A percentile compares a stretch with the other conserved stretches of the same genome.
These are phyloP conservation scores for Antennarius maculatus DNA, from an alignment of 2,797 vertebrate genomes.

Conservation along the genomic window DNA sequence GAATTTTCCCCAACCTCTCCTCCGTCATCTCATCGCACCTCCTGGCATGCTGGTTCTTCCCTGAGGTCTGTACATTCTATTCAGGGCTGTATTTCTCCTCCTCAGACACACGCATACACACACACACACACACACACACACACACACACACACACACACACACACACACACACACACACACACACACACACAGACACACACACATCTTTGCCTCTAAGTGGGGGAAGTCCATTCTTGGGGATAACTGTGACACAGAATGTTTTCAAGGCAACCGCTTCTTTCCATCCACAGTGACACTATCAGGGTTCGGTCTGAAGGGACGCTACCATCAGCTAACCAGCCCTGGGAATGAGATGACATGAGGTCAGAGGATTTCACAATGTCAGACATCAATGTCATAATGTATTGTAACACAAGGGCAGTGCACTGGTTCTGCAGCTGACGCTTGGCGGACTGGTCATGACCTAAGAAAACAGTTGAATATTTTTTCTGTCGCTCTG, in stretches of 20 bases:
- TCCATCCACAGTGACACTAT: conserved; percentile 69
- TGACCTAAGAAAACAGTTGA: not conserved
- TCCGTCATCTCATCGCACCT: conserved; percentile 42
- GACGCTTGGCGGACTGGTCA: not conserved
- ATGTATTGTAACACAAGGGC: not conserved
- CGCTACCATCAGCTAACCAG: conserved; percentile 73
- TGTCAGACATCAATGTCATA: conserved; percentile 9
- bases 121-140: conserved; percentile 46
- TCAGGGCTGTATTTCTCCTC: conserved; percentile 65
- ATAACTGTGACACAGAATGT: conserved; percentile 76
- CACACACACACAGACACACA: conserved; percentile 49
- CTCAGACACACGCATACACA: conserved; percentile 51
- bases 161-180: conserved; percentile 50
- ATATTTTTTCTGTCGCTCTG: not conserved
- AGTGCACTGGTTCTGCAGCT: conserved; percentile 11
- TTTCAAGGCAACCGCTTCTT: conserved; percentile 53
- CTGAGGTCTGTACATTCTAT: conserved; percentile 78
- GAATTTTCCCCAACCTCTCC: conserved; percentile 41
- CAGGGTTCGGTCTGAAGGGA: conserved; percentile 67
- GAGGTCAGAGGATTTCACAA: conserved; percentile 10
- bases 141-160: conserved; percentile 48
- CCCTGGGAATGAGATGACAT: conserved; percentile 54
- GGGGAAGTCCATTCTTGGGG: conserved; percentile 68
- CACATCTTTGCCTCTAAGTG: conserved; percentile 55
- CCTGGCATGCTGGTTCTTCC: conserved; percentile 73